Percentiles rank a stretch among this genome's conserved stretches.
Evolutionary conservation across 2,113 vertebrate genomes (phyloP).

Genomic region (Origma solitaria): DNA sequence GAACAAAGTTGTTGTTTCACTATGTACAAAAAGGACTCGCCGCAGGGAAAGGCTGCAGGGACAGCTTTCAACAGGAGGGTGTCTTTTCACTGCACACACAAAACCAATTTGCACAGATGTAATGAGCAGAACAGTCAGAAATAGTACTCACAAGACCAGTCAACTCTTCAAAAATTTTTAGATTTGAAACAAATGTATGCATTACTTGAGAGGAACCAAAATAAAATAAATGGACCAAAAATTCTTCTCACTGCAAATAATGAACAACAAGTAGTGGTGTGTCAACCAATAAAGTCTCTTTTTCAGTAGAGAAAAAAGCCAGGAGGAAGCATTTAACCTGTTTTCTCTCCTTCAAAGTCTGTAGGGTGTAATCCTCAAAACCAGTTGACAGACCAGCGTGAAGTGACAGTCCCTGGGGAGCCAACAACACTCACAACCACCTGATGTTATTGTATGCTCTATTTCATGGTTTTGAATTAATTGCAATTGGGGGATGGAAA

Average conservation of each 20-base stretch:
- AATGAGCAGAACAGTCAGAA: not conserved
- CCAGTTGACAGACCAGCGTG: not conserved
- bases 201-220: not conserved
- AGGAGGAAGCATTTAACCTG: not conserved
- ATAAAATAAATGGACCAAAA: not conserved
- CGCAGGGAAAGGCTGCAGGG: not conserved
- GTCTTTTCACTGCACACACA: not conserved
- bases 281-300: not conserved
- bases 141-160: not conserved
- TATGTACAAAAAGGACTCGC: not conserved
- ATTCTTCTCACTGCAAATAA: not conserved
- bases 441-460: not conserved
- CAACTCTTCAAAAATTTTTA: not conserved
- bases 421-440: not conserved
- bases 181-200: not conserved
- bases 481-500: constrained; percentile 21
- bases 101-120: not conserved
- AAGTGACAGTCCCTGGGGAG: constrained; percentile 15
- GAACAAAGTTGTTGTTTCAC: not conserved
- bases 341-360: not conserved
- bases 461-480: constrained; percentile 56
- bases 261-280: not conserved
- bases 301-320: not conserved
- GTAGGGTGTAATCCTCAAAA: not conserved
- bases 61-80: not conserved